phyloP scores from a whole-genome alignment of 1,140 invertebrate species.

The Drosophila dunni region DNA sequence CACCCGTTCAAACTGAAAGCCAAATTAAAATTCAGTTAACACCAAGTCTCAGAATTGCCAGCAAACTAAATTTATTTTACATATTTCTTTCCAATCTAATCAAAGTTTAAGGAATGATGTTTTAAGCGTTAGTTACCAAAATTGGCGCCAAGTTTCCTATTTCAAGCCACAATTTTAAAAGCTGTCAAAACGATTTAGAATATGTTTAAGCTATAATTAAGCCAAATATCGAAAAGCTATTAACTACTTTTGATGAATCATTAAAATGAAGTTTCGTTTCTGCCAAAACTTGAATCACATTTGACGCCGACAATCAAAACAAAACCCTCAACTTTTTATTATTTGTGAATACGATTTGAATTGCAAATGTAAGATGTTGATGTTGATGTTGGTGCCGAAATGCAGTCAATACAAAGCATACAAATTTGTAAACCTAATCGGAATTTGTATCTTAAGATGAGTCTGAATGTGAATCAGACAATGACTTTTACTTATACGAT shows the following conservation, averaged over 20 bases:
- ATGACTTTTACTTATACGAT: conserved; percentile 58
- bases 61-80: background rate
- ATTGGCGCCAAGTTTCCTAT: conserved; percentile 32
- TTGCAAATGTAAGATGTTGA: conserved; percentile 53
- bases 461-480: conserved; percentile 27
- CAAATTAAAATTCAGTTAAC: conserved; percentile 44
- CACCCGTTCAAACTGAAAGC: conserved; percentile 42
- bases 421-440: conserved; percentile 67
- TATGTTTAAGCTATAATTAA: conserved; percentile 68
- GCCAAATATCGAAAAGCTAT: conserved; percentile 62
- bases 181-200: conserved; percentile 65
- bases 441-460: conserved; percentile 27
- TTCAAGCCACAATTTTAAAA: conserved; percentile 30
- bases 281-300: conserved; percentile 49
- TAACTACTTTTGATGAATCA: conserved; percentile 77
- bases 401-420: conserved; percentile 73
- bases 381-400: conserved; percentile 42
- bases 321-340: conserved; percentile 23
- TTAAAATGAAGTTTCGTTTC: conserved; percentile 64
- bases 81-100: conserved; percentile 31
- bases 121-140: conserved; percentile 23
- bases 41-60: conserved; percentile 22
- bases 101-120: conserved; percentile 56
- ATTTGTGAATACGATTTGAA: conserved; percentile 58
- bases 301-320: conserved; percentile 52